Evolutionary conservation across 2,797 vertebrate genomes (phyloP).

Genomic region (Sphenodon punctatus): DNA sequence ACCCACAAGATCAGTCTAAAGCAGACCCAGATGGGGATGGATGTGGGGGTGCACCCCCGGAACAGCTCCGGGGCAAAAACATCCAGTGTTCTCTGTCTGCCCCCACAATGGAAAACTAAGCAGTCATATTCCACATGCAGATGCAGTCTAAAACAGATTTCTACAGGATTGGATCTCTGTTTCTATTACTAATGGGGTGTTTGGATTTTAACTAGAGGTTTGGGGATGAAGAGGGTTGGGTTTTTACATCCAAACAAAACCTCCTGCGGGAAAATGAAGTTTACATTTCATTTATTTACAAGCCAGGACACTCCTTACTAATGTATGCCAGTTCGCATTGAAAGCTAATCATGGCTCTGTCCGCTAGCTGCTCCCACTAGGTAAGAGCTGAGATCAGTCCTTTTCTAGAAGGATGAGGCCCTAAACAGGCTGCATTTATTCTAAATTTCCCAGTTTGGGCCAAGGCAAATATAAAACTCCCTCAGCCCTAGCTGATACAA

Average conservation of each 20-base stretch:
- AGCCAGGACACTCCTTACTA: background rate
- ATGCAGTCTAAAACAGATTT: accelerated
- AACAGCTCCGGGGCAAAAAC: too few relatives aligned
- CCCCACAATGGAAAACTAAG: background rate
- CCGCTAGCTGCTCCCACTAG: background rate
- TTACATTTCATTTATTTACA: background rate
- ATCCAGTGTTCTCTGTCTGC: background rate
- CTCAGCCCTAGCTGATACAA: slow-evolving; percentile 20
- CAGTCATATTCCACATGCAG: background rate
- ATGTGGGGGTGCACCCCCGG: too few relatives aligned
- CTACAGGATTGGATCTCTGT: background rate
- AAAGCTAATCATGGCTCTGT: background rate
- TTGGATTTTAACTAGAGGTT: background rate
- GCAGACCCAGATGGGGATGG: too few relatives aligned
- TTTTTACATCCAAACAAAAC: slow-evolving; percentile 15
- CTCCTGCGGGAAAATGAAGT: slow-evolving; percentile 8
- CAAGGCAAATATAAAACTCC: slow-evolving; percentile 6
- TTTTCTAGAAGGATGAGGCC: background rate
- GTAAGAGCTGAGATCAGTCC: background rate
- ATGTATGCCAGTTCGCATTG: background rate
- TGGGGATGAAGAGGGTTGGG: background rate
- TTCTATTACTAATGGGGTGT: background rate
- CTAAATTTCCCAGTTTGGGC: background rate
- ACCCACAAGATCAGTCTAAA: too few relatives aligned
- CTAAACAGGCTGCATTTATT: slow-evolving; percentile 10